Conservation (phyloP, 2,113 vertebrate genomes). For the Gracilinanus agilis region DNA sequence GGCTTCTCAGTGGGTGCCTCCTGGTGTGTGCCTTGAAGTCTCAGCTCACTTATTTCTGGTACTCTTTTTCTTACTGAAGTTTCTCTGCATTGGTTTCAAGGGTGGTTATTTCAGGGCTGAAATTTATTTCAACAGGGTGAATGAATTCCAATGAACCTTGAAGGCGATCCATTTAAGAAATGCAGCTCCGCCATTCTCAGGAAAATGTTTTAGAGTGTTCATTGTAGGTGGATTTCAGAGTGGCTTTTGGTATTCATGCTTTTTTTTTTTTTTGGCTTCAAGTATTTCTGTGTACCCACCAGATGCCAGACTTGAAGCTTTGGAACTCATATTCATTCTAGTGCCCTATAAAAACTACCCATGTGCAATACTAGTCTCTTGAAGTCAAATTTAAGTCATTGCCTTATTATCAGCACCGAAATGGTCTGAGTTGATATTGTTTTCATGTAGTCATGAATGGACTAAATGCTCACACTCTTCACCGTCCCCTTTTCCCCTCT, state of each 20-base stretch:
- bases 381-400: not conserved
- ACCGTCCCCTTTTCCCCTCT: not conserved
- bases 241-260: not conserved
- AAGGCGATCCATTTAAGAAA: not conserved
- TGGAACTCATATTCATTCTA: not conserved
- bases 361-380: not conserved
- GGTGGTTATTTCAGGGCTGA: slow-evolving; percentile 38
- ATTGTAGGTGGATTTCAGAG: not conserved
- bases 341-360: not conserved
- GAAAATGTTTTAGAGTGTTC: not conserved
- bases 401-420: not conserved
- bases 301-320: not conserved
- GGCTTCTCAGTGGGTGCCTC: not conserved
- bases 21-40: not conserved
- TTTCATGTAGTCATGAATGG: not conserved
- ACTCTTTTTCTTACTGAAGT: not conserved
- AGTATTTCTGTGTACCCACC: not conserved
- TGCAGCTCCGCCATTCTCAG: not conserved
- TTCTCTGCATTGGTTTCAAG: not conserved
- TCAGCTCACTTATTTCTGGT: not conserved
- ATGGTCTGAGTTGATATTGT: not conserved
- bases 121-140: slow-evolving; percentile 46
- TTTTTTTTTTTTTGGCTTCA: not conserved
- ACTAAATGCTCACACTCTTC: not conserved
- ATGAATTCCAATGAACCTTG: slow-evolving; percentile 30